Base-by-base conservation (phyloP, 2,797 vertebrate species). In the Oreortyx pictus region DNA sequence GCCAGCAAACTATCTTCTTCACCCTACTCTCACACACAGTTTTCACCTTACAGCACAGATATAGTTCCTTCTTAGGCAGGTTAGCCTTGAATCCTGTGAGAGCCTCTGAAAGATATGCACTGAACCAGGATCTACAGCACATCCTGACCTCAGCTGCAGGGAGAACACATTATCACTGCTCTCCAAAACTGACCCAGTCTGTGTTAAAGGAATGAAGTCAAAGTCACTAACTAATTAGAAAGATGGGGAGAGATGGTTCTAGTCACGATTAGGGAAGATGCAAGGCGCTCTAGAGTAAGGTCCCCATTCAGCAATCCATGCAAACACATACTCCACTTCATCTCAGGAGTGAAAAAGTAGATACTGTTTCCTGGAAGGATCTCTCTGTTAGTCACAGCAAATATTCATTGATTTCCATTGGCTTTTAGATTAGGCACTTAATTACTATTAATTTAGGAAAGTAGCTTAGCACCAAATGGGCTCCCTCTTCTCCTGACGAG, bases 361-460 rank as follows among this genome's bases (percentile, higher is more conserved):
- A 52, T 33, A 37, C 0, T 31, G 9, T 35, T 33, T 60, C 41
- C 74, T 68, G 27, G 76, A 60, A 88, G 9, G 43, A 78, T 16
- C 10, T 75, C 66, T 68, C 52, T 25, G 4, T 85, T 82, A 72
- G n/a, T 33, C 29, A 62, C 37, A 59, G 54, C 54, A 88, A 76
- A 18, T 0, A 0, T 62, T 60, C 43, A 60, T 75, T 59, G 59
- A 89, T 77, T 90, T 80, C 24, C 37, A 68, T 71, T 2, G 5
- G 20, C 57, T 85, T 89, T 91, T 52, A 74, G 46, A 80, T 94
- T 75, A 87, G 59, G n/a, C 25, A 8, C 5, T 78, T 91, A 83
- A 88, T 89, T 75, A 35, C 29, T 25, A 9, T 31, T 81, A 83
- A 70, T 7, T 88, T 43, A 5, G 31, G 39, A 89, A 68, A 91